These are phyloP conservation scores for Castor canadensis DNA, from an alignment of 2,113 vertebrate species.

Conservation along the genomic window DNA sequence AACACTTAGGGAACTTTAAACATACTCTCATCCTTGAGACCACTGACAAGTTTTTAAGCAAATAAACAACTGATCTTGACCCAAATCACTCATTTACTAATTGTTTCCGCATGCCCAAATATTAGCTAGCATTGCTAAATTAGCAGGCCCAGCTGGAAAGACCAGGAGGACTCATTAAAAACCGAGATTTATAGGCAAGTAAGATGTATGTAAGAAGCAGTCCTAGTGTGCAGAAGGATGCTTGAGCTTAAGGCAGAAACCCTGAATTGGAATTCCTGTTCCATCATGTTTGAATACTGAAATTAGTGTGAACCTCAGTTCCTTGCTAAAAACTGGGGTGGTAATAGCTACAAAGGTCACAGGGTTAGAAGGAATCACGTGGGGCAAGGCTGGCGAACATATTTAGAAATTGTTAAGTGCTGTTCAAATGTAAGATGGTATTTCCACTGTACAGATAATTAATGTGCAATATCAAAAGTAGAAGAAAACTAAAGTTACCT, in stretches of 20 bases:
- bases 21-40: background rate
- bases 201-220: background rate
- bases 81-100: background rate
- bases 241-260: background rate
- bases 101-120: conserved; percentile 34
- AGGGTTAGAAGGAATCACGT: background rate
- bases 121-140: conserved; percentile 45
- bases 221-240: background rate
- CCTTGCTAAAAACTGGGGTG: background rate
- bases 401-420: background rate
- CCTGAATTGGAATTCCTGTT: background rate
- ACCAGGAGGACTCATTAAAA: background rate
- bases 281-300: background rate
- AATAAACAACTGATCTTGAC: conserved; percentile 34
- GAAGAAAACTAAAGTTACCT: background rate
- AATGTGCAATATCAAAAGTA: background rate
- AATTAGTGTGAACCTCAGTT: background rate
- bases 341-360: background rate
- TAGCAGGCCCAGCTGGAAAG: conserved; percentile 4
- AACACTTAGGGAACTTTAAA: background rate
- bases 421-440: background rate
- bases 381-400: background rate
- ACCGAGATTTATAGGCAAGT: background rate
- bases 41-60: conserved; percentile 14
- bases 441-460: background rate